Evolutionary conservation across 1,140 invertebrate genomes (phyloP), one percentile per base, ranked within the genome.

Genomic region (Rhagoletis pomonella): DNA sequence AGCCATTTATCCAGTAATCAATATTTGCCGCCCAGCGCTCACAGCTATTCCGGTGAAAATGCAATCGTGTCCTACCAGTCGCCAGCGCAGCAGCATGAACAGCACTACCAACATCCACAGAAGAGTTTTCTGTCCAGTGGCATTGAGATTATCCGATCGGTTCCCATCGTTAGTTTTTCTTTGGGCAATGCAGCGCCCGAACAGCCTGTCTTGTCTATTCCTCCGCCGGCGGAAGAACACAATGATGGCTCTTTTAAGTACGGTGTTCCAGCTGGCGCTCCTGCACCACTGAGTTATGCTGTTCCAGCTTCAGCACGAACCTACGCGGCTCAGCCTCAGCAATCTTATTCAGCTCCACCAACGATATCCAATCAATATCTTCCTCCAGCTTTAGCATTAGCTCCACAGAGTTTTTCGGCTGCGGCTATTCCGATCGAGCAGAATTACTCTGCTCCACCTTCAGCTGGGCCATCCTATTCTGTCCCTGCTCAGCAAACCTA

Each of bases 1-100:
- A 90, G 90, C 88, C 90, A 91, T 59, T 59, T 91, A 89, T 42
- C 55, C 10, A 50, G 29, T 9, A 87, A 77, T 29, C 69, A 85
- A 87, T 90, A 85, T 90, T 44, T 87, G 42, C 86, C 86, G 55
- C 86, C 86, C 6, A 60, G 19, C 29, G 58, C 19, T 14, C 39
- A 42, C 17, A 19, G 62, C 29, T 3, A 9, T 55, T 55, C 73
- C 1, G 47, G 12, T 9, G 47, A 81, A 4, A 19, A 2, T 4
- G 47, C 47, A n/a, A 29, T 81, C 6, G 17, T n/a, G 5, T 29
- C n/a, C 39, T 50, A 67, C 19, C 62, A 65, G 44, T 17, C 86
- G 58, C 60, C 86, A n/a, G 29, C 7, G 4, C 86, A 60, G 29
- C 85, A 85, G 58, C 59, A 85, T 1, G 19, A 85, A 3, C 73